Evolutionary conservation across 1,140 invertebrate genomes (phyloP), one percentile per base, ranked within the genome.

Genomic region (Hestina assimilis): DNA sequence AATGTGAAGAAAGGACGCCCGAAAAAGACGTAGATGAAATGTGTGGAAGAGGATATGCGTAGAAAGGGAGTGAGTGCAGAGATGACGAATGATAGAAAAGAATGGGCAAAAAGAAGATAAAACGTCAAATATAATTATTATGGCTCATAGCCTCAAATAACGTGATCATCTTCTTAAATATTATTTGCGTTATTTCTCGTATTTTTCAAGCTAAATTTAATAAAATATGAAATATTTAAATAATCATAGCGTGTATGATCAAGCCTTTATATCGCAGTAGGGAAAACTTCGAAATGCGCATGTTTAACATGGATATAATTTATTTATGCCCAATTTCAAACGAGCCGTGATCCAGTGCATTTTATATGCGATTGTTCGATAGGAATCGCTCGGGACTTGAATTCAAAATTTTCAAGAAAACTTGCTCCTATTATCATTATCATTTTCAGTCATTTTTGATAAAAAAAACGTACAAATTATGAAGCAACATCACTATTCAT

Each of bases 321-420:
- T 50, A 50, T 50, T 50, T 50, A 50, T 38, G 19, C 14, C 47
- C 21, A 50, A 26, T 50, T 50, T 31, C 20, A 50, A 40, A 50
- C 33, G 33, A 48, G 45, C 47, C 47, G 19, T 21, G 47, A 50
- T 50, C 26, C 33, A 50, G 47, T 50, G 47, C 47, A 50, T 50
- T 50, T 50, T 50, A 50, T 40, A 50, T 50, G 47, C 47, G 47
- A 50, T 50, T 50, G 47, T 50, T 38, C 47, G 33, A 50, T 38
- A n/a, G 47, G 47, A 19, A 50, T 33, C 31, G 33, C 47, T 26
- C 15, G 47, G 33, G 31, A 50, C 31, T 33, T 35, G 47, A 50
- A 50, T 50, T 24, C 12, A 14, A 21, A 50, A 50, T 11, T 50
- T 50, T 35, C 29, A 11, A 50, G 21, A 43, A 14, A 23, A 9